These are phyloP conservation scores for Toxostoma redivivum DNA, from an alignment of 2,113 vertebrate species.

Conservation along the genomic window DNA sequence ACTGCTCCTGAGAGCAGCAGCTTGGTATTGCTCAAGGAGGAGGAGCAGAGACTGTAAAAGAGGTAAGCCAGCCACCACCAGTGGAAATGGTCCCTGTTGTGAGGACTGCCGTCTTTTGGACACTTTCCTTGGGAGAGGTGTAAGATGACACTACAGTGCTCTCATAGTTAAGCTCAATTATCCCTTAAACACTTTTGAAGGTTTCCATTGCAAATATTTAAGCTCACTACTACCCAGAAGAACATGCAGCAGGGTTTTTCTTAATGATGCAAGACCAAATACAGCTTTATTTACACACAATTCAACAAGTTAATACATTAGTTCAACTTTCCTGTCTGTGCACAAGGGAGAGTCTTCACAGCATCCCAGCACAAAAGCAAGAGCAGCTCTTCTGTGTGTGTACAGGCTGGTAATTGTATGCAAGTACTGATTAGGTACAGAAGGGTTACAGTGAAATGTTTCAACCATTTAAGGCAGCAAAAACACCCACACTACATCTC, in stretches of 20 bases:
- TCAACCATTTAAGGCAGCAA: not conserved
- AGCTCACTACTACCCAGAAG: not conserved
- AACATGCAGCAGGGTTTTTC: not conserved
- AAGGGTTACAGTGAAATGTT: not conserved
- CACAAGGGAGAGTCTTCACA: not conserved
- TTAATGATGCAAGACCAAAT: not conserved
- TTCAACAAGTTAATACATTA: not conserved
- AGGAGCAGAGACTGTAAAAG: not conserved
- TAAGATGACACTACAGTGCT: not conserved
- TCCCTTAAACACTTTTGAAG: not conserved
- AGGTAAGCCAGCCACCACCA: not conserved
- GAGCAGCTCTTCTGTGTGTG: not conserved
- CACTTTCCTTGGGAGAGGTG: rapidly evolving
- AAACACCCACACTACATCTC: not conserved
- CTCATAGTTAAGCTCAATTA: not conserved
- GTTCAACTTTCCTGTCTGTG: not conserved
- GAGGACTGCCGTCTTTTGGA: not conserved
- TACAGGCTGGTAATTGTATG: not conserved
- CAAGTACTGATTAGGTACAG: not conserved
- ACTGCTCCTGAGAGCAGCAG: not conserved
- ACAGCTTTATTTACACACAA: constrained; percentile 56
- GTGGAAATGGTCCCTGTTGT: not conserved
- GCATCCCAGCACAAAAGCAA: not conserved
- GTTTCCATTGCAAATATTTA: not conserved
- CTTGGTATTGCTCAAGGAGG: not conserved